These are phyloP conservation scores for Progne subis DNA, from an alignment of 2,113 vertebrate genomes.

Conservation along the genomic window DNA sequence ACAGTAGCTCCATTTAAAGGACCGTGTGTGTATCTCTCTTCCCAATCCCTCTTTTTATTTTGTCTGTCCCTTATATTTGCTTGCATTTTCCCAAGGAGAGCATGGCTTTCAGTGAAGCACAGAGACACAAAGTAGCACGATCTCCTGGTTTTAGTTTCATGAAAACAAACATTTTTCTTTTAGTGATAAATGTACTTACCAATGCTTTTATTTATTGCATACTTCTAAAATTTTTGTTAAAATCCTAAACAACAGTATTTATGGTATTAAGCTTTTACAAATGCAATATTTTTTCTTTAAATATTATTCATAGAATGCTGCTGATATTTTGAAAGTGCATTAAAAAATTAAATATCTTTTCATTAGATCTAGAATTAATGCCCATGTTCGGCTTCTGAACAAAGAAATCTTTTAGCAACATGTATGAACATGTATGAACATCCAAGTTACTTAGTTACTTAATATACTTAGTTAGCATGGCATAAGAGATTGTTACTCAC, in stretches of 20 bases:
- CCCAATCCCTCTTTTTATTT: not conserved
- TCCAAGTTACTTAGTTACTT: not conserved
- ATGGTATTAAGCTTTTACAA: not conserved
- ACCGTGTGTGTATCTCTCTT: not conserved
- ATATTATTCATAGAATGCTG: not conserved
- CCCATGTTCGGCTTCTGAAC: not conserved
- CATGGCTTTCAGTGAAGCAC: not conserved
- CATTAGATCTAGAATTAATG: not conserved
- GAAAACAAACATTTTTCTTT: not conserved
- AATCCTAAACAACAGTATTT: not conserved
- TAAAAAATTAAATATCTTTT: not conserved
- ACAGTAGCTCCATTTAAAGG: not conserved
- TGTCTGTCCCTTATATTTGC: not conserved
- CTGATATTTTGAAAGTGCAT: not conserved
- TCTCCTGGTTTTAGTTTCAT: not conserved
- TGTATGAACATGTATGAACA: not conserved
- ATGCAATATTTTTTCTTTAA: not conserved
- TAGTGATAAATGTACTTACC: not conserved
- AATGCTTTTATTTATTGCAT: not conserved
- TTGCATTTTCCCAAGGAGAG: not conserved
- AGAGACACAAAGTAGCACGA: not conserved
- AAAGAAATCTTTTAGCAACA: not conserved
- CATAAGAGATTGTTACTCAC: constrained; percentile 56
- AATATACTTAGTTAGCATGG: not conserved
- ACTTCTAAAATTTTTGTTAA: not conserved